Base-by-base conservation (phyloP, 2,113 vertebrate genomes). In the Clarias gariepinus region DNA sequence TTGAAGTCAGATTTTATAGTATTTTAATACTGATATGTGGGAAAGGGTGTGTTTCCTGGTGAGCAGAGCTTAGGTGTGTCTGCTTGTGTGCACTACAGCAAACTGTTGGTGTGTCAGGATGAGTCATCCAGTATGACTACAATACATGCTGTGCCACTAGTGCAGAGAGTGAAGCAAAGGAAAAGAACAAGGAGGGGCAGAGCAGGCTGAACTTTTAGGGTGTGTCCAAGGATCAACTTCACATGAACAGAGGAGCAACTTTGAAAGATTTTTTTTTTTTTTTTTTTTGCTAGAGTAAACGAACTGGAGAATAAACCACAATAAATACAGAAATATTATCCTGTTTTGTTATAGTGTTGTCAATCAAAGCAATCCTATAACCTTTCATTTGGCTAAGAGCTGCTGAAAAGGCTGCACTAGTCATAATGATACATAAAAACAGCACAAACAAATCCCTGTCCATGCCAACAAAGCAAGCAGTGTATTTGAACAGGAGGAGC, bases 11-110 rank as follows among this genome's bases (percentile, higher is more conserved):
- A 25, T 13, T 78, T 19, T n/a, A n/a, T n/a, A 33, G 66, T 55
- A 82, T 68, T 92, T 89, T 93, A 93, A 88, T 83, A 85, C 94
- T 94, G 93, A 93, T 94, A 92, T 95, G 91, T 94, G 92, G 91
- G 91, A 94, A 93, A 90, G 94, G 94, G 95, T 93, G 94, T 94
- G 94, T 94, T 93, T 93, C 94, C 93, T 93, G 91, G 81, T 88
- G 83, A 81, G 87, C 52, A 76, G 88, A 83, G 55, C 91, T 84
- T 92, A 94, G 94, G 95, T 95, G 95, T 95, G 95, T 92, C 94
- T 91, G 82, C 90, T 90, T 92, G 92, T 91, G 92, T 93, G 91
- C 93, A 93, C 90, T 91, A 93, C 91, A 63, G 84, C 89, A 92
- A 94, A 80, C 76, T 77, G 81, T 79, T 90, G 87, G 85, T 90